A percentile compares a stretch with the other conserved stretches of the same genome.
These are phyloP conservation scores for Sebastes taczanowskii DNA, from an alignment of 2,797 vertebrate species.

Conservation along the genomic window DNA sequence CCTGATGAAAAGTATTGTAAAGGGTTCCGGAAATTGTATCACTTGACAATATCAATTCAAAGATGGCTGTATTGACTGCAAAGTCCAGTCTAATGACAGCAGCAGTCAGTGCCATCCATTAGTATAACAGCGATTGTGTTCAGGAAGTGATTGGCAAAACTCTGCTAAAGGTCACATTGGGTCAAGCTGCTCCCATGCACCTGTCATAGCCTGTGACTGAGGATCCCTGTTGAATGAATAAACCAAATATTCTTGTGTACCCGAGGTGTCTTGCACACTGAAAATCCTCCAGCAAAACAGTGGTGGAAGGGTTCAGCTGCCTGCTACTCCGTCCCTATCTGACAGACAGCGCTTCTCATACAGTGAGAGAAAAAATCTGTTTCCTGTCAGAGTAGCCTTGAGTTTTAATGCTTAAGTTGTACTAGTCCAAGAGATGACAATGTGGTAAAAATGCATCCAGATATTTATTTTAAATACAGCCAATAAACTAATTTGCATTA, in stretches of 20 bases:
- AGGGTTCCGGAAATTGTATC: background rate
- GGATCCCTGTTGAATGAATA: constrained; percentile 55
- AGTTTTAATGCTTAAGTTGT: constrained; percentile 17
- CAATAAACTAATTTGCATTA: background rate
- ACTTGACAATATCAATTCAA: background rate
- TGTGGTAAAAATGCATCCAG: background rate
- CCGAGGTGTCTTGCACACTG: constrained; percentile 32
- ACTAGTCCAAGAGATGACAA: background rate
- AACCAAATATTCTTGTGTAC: constrained; percentile 50
- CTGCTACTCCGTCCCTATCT: constrained; percentile 31
- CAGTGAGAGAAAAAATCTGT: constrained; percentile 10
- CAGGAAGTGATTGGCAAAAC: constrained; percentile 30
- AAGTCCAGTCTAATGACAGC: constrained; percentile 9
- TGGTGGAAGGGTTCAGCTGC: constrained; percentile 30
- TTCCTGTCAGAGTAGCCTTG: constrained; percentile 33
- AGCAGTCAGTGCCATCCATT: constrained; percentile 22
- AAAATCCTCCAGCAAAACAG: constrained; percentile 49
- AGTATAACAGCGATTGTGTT: constrained; percentile 23
- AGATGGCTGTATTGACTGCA: background rate
- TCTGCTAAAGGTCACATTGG: constrained; percentile 40
- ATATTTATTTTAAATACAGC: constrained; percentile 1
- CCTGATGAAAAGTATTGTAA: background rate
- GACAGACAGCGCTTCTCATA: constrained; percentile 28
- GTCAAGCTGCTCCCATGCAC: constrained; percentile 51
- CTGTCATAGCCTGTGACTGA: constrained; percentile 42